A percentile compares a stretch with the other conserved stretches of the same genome.
These are phyloP conservation scores for Oncorhynchus masou DNA, from an alignment of 2,113 vertebrate species.

Conservation along the genomic window DNA sequence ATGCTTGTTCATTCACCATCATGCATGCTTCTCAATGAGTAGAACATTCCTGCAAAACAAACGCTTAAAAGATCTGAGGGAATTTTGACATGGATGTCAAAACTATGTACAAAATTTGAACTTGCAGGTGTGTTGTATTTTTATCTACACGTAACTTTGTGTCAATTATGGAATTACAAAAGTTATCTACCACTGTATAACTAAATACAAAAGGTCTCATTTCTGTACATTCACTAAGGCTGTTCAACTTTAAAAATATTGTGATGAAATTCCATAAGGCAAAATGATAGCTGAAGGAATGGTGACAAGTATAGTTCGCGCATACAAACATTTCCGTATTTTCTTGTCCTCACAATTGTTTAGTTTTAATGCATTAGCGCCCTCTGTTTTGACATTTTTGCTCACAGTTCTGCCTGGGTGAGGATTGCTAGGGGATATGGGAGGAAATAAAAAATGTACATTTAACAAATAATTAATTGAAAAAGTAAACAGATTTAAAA, in stretches of 20 bases:
- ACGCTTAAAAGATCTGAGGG: slow-evolving; percentile 17
- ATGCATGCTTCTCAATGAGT: slow-evolving; percentile 14
- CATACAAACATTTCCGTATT: slow-evolving; percentile 76
- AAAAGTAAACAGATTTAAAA: too few relatives aligned
- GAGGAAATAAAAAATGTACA: slow-evolving; percentile 35
- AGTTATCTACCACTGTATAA: slow-evolving; percentile 81
- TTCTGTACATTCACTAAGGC: slow-evolving; percentile 92
- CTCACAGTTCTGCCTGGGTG: slow-evolving; percentile 8
- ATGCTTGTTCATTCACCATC: slow-evolving; percentile 9
- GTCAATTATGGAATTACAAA: slow-evolving; percentile 77
- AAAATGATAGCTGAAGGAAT: slow-evolving; percentile 89
- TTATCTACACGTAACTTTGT: slow-evolving; percentile 26
- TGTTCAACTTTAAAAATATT: slow-evolving; percentile 62
- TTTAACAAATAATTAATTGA: too few relatives aligned
- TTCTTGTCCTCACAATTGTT: slow-evolving; percentile 67
- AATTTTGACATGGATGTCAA: slow-evolving; percentile 21
- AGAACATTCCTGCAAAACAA: slow-evolving; percentile 26
- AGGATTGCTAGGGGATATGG: neutral
- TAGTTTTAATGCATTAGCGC: neutral
- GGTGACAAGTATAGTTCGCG: slow-evolving; percentile 86
- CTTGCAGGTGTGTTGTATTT: slow-evolving; percentile 10
- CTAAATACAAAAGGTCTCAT: slow-evolving; percentile 82
- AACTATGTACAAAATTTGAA: slow-evolving; percentile 32
- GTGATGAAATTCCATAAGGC: slow-evolving; percentile 82
- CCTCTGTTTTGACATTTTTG: slow-evolving; percentile 36